phyloP scores from a whole-genome alignment of 2,888 invertebrate genomes.

The Bruchidius siliquastri region DNA sequence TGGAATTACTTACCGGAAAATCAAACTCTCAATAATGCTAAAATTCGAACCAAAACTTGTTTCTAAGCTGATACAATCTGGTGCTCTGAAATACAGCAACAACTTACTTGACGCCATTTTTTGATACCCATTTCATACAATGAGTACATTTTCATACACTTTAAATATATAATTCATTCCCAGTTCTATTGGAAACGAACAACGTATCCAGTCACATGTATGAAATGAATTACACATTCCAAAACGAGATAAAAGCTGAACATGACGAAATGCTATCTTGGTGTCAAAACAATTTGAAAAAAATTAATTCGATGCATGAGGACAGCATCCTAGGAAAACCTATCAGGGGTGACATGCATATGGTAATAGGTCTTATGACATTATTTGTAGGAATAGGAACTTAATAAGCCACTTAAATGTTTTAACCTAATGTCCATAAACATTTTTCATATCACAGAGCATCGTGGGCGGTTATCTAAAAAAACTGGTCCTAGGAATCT shows the following conservation, averaged over 20 bases:
- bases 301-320: constrained; percentile 6
- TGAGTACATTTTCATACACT: background rate
- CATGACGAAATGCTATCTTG: constrained; percentile 36
- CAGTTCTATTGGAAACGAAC: background rate
- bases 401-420: too few species aligned
- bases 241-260: constrained; percentile 29
- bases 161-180: background rate
- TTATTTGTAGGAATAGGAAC: too few species aligned
- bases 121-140: background rate
- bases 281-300: constrained; percentile 29
- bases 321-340: constrained; percentile 7
- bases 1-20: too few species aligned
- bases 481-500: too few species aligned
- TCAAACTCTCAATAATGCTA: too few species aligned
- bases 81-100: too few species aligned
- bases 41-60: too few species aligned
- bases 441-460: too few species aligned
- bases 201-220: constrained; percentile 24
- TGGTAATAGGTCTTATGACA: background rate
- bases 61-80: too few species aligned
- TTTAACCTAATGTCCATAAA: too few species aligned
- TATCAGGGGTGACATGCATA: constrained; percentile 5
- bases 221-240: constrained; percentile 19
- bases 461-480: too few species aligned
- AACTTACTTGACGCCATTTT: too few species aligned